Evolutionary conservation across 2,888 invertebrate genomes (phyloP).

Genomic region (Oscheius sp.): DNA sequence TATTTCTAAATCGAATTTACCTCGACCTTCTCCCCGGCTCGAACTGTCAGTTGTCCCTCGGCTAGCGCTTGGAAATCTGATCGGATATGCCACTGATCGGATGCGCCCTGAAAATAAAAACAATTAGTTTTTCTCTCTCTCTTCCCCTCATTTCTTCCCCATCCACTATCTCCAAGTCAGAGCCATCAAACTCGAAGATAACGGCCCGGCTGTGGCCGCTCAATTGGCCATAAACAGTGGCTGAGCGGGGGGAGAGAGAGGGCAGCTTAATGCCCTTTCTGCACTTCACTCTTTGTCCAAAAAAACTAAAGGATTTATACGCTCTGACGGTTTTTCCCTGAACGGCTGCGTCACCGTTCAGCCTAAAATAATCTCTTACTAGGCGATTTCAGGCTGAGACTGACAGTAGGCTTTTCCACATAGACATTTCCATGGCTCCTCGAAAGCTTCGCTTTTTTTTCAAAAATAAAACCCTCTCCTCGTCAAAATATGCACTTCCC

Average conservation of each 20-base stretch:
- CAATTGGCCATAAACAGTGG: constrained; percentile 2
- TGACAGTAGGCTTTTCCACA: too few species aligned
- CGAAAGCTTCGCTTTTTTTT: too few species aligned
- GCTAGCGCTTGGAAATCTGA: constrained; percentile 43
- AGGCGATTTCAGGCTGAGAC: too few species aligned
- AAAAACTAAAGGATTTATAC: too few species aligned
- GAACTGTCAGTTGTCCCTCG: constrained; percentile 48
- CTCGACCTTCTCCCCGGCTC: constrained; percentile 52
- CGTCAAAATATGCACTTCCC: not conserved
- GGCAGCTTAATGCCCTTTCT: too few species aligned
- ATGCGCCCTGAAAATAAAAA: constrained; percentile 38
- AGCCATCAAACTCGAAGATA: not conserved
- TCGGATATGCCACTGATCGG: constrained; percentile 51
- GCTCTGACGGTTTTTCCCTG: too few species aligned
- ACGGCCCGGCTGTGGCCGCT: not conserved
- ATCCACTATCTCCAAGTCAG: too few species aligned
- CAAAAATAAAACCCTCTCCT: too few species aligned
- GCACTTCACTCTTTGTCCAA: too few species aligned
- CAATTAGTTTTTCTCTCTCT: not conserved
- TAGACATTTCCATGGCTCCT: too few species aligned
- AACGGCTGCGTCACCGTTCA: too few species aligned
- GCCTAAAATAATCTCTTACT: too few species aligned
- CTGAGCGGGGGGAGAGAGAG: not conserved
- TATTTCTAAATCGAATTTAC: constrained; percentile 30
- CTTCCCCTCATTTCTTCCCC: not conserved